Evolutionary conservation across 2,888 invertebrate genomes (phyloP).

Genomic region (Erebia aethiops): DNA sequence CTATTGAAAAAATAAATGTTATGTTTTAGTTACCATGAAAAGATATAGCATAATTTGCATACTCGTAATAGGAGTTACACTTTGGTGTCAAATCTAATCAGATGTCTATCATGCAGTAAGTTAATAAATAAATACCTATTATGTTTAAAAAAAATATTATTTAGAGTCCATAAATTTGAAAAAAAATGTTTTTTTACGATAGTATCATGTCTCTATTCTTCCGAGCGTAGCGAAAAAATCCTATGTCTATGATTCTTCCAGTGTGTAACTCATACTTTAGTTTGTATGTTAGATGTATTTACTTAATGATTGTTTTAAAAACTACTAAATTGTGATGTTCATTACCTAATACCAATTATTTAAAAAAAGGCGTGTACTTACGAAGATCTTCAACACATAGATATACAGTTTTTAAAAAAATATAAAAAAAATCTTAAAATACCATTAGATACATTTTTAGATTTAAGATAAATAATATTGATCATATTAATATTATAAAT

Average conservation of each 20-base stretch:
- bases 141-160: not conserved
- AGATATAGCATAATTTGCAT: not conserved
- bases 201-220: not conserved
- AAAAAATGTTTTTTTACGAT: not conserved
- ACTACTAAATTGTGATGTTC: slow-evolving; percentile 68
- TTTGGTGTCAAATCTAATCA: too few relatives aligned
- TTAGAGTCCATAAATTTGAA: not conserved
- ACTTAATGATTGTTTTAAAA: slow-evolving; percentile 29
- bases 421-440: too few relatives aligned
- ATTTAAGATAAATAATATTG: too few relatives aligned
- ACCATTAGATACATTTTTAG: too few relatives aligned
- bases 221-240: too few relatives aligned
- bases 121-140: too few relatives aligned
- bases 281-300: slow-evolving; percentile 26
- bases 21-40: slow-evolving; percentile 14
- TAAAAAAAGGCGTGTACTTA: not conserved
- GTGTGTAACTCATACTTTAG: slow-evolving; percentile 10
- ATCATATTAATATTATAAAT: too few relatives aligned
- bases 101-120: too few relatives aligned
- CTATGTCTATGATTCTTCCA: too few relatives aligned
- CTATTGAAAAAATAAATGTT: not conserved
- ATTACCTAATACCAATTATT: slow-evolving; percentile 50
- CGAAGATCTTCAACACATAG: not conserved
- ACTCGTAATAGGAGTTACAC: not conserved
- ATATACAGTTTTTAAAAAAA: too few relatives aligned